These are phyloP conservation scores for Dipodomys ordii DNA, from an alignment of 2,113 vertebrate species.

Conservation along the genomic window DNA sequence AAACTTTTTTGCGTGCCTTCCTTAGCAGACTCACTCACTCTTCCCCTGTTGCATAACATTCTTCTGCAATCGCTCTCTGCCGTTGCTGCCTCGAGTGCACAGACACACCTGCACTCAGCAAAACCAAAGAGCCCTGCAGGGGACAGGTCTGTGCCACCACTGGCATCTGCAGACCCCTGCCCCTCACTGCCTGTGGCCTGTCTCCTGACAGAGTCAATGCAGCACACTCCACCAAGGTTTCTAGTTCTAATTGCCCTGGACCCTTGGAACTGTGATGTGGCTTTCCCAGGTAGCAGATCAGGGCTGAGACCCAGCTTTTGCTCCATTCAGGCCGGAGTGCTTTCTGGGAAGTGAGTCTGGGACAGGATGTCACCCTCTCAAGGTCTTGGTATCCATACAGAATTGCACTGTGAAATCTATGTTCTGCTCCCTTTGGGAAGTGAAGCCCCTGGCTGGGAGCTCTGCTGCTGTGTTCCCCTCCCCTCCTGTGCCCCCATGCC, in stretches of 20 bases:
- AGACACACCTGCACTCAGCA: not conserved
- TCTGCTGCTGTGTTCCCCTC: not conserved
- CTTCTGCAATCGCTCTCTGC: not conserved
- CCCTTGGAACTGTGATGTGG: not conserved
- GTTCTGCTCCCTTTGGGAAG: not conserved
- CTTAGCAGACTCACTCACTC: not conserved
- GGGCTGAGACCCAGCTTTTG: not conserved
- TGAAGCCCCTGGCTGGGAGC: not conserved
- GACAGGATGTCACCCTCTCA: not conserved
- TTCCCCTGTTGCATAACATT: not conserved
- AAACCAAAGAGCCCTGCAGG: not conserved
- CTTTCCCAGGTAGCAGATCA: not conserved
- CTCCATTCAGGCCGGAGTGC: not conserved
- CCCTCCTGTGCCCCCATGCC: not conserved
- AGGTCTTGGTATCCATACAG: no score
- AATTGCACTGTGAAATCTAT: not conserved
- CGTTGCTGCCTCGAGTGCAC: not conserved
- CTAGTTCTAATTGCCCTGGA: not conserved
- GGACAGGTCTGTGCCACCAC: not conserved
- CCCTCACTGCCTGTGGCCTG: no score
- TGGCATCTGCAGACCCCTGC: no score
- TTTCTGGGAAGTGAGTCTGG: not conserved
- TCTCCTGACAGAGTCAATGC: no score
- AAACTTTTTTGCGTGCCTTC: not conserved
- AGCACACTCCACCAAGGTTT: accelerated